A percentile compares a stretch with the other conserved stretches of the same genome.
phyloP scores from a whole-genome alignment of 2,888 invertebrate species.

The Doris montereyensis region DNA sequence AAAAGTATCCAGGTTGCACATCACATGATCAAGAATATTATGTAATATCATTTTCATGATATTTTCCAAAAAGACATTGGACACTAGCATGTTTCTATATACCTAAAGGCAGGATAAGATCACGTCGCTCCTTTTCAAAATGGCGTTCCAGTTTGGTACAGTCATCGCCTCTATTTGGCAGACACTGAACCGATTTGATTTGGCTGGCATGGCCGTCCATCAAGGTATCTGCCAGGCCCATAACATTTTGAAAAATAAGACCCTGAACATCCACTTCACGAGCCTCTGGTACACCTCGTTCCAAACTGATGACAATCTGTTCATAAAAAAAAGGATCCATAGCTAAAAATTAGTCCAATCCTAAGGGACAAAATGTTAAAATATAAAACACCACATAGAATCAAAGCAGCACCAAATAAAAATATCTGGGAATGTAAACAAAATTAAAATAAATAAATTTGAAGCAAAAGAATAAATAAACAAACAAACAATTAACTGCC shows the following conservation, averaged over 20 bases:
- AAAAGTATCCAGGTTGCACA: too few species aligned
- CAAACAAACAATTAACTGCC: too few species aligned
- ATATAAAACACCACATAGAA: too few species aligned
- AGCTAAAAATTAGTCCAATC: too few species aligned
- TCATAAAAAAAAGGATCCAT: too few species aligned
- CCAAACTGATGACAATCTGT: constrained; percentile 65
- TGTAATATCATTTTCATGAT: not conserved
- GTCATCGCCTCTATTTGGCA: constrained; percentile 46
- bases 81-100: too few species aligned
- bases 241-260: constrained; percentile 80
- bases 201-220: constrained; percentile 83
- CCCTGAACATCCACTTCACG: constrained; percentile 77
- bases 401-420: too few species aligned
- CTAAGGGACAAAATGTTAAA: too few species aligned
- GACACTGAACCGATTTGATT: constrained; percentile 75
- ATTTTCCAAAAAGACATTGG: not conserved
- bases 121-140: constrained; percentile 77
- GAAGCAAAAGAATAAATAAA: too few species aligned
- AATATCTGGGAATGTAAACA: too few species aligned
- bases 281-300: constrained; percentile 73
- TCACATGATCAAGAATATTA: too few species aligned
- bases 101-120: constrained; percentile 71
- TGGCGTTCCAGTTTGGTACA: constrained; percentile 75
- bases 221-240: constrained; percentile 81
- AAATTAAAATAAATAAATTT: too few species aligned